Conservation (phyloP, 2,888 invertebrate genomes). For the Oasisia sp. region DNA sequence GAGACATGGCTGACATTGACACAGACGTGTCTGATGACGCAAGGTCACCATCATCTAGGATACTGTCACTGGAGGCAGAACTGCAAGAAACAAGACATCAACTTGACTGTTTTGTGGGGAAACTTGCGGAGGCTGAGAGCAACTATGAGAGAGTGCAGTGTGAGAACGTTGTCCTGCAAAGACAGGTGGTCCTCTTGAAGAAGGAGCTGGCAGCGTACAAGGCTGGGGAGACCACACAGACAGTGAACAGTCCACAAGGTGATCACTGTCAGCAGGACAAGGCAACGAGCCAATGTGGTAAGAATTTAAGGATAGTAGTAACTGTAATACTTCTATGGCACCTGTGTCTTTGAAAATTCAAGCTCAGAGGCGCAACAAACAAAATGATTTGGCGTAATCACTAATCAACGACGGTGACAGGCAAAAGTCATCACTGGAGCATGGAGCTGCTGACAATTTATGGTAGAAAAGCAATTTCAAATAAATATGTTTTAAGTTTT, state of each 20-base stretch:
- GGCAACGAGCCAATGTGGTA: neutral
- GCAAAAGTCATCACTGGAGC: no score
- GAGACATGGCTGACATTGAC: neutral
- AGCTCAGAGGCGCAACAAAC: no score
- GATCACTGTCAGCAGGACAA: neutral
- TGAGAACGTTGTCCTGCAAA: neutral
- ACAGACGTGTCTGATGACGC: neutral
- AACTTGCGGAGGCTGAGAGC: neutral
- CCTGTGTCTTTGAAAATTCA: no score
- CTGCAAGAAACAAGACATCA: neutral
- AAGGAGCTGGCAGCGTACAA: neutral
- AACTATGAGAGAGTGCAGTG: constrained; percentile 5
- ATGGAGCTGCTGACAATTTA: no score
- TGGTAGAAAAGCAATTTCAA: no score
- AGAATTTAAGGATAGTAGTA: neutral
- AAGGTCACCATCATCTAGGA: neutral
- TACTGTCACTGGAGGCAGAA: neutral
- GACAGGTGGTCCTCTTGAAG: neutral
- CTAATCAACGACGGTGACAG: no score
- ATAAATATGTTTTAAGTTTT: no score
- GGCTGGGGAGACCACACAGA: neutral
- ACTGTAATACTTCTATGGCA: no score
- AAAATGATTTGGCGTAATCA: no score
- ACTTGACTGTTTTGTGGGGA: neutral
- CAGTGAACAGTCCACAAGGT: neutral